These are phyloP conservation scores for Spisula solida DNA, from an alignment of 2,888 invertebrate genomes.

Conservation along the genomic window DNA sequence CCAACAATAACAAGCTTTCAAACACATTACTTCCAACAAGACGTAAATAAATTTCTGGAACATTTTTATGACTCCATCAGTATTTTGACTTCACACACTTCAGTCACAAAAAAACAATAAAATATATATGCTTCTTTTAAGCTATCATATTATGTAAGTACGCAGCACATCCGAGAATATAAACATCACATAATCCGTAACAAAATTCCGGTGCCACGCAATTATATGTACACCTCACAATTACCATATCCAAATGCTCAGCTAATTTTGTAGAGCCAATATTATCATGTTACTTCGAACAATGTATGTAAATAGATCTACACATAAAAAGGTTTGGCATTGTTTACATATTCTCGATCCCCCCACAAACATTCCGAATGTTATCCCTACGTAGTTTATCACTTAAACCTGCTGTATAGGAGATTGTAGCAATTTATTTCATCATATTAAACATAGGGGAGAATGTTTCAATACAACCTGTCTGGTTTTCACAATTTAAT, in stretches of 20 bases:
- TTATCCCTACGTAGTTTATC: background rate
- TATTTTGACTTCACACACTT: background rate
- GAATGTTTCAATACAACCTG: background rate
- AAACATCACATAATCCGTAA: background rate
- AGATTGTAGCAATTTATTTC: background rate
- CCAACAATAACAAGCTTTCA: background rate
- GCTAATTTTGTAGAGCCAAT: too few relatives aligned
- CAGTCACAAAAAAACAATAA: background rate
- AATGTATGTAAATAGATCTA: conserved; percentile 5
- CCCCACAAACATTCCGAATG: background rate
- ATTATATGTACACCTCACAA: too few relatives aligned
- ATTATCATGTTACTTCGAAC: background rate
- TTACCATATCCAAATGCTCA: background rate
- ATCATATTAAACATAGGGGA: background rate
- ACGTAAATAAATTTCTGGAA: background rate
- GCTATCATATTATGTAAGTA: background rate
- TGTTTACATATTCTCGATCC: background rate
- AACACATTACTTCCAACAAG: background rate
- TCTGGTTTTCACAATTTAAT: background rate
- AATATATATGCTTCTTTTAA: background rate
- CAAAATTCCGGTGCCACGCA: too few relatives aligned
- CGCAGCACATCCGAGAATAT: background rate
- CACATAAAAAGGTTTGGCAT: background rate
- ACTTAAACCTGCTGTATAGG: background rate
- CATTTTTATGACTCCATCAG: background rate